Base-by-base conservation (phyloP, 2,888 invertebrate species). In the Eledona agricola region DNA sequence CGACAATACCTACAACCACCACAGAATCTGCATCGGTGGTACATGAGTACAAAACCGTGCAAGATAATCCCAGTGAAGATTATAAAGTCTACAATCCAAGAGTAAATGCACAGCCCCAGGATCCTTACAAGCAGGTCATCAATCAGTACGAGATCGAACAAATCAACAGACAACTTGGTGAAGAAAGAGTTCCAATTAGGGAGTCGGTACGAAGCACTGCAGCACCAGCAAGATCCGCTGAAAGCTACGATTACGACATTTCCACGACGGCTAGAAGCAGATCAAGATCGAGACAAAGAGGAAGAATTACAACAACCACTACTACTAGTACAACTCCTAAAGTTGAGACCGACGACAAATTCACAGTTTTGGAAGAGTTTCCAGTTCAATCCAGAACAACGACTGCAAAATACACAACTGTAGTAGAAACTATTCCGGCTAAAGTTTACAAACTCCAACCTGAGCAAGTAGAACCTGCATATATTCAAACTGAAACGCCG, bases 321-420 rank as follows among this genome's bases (percentile, higher is more conserved):
- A 58, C 60, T 5, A 59, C 62, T 5, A 59, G 63, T 4, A 51
- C 63, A 20, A 56, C 60, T 32, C 52, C 56, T 23, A 29, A 22
- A 12, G 20, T 7, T 13, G 7, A 34, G 6, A 52, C 63, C 31
- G 62, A 62, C 23, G 64, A 66, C 6, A 62, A 62, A 29, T 74
- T 73, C 35, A 72, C 72, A 0, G 66, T 72, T 22, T 52, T 73
- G 9, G 73, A 75, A 60, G 70, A 73, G 34, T 73, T 71, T 60
- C 58, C 64, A 34, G 37, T 37, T 25, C 46, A 54, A 47, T 46
- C 35, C 7, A 58, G 49, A 15, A 49, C 51, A 7, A 51, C 46
- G 13, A 35, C 49, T n/a, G 34, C 28, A n/a, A 49, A 51, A 11
- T 58, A 65, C 17, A 51, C 52, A 28, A 58, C 58, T 12, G 58